Evolutionary conservation across 2,797 vertebrate species (phyloP).

Genomic region (Chiroxiphia lanceolata): DNA sequence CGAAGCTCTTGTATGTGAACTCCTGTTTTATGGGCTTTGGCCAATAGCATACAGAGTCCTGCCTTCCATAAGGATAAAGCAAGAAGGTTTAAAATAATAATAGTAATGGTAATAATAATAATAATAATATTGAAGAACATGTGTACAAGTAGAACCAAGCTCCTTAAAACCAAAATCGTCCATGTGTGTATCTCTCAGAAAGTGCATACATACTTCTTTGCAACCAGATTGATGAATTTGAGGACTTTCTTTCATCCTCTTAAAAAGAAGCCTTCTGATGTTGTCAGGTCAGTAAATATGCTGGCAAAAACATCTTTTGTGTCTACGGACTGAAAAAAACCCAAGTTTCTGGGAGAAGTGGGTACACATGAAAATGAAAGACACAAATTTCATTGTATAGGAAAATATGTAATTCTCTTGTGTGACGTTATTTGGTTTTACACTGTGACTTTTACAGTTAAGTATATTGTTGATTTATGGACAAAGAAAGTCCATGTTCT

Average conservation of each 20-base stretch:
- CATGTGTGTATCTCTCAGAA: not conserved
- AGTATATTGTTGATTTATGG: not conserved
- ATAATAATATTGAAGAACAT: not conserved
- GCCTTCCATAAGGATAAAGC: not conserved
- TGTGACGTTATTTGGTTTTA: not conserved
- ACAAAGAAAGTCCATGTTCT: not conserved
- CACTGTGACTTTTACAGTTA: not conserved
- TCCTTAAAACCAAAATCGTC: not conserved
- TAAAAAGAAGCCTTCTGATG: not conserved
- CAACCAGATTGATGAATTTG: not conserved
- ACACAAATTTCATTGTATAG: not conserved
- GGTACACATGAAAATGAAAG: not conserved
- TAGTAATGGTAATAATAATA: not conserved
- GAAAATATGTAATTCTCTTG: not conserved
- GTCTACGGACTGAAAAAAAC: not conserved
- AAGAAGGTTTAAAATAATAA: not conserved
- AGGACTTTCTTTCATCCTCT: not conserved
- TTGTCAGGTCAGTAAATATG: not conserved
- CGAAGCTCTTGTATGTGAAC: not conserved
- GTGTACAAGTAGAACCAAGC: not conserved
- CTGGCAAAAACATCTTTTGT: not conserved
- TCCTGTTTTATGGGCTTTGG: not conserved
- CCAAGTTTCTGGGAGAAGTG: not conserved
- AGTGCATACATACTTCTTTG: not conserved
- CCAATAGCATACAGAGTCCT: not conserved